These are phyloP conservation scores for Fissipunctia ypsillon DNA, from an alignment of 2,888 invertebrate genomes.

Conservation along the genomic window DNA sequence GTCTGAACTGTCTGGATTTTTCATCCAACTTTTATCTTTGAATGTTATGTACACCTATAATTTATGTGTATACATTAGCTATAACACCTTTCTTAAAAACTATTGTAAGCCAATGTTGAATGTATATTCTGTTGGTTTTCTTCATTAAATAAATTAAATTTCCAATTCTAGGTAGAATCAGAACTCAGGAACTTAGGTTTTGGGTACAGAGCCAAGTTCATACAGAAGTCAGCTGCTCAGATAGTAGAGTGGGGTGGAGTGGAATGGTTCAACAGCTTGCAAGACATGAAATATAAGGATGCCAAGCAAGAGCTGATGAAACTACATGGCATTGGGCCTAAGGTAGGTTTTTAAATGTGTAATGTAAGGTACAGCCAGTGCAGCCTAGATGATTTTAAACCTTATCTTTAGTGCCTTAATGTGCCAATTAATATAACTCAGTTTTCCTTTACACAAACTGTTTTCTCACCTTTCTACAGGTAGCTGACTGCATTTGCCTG, in stretches of 20 bases:
- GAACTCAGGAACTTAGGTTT: conserved; percentile 94
- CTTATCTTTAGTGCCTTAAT: neutral
- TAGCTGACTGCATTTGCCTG: conserved; percentile 99
- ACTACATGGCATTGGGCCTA: conserved; percentile 97
- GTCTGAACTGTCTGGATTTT: neutral
- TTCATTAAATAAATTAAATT: neutral
- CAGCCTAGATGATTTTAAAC: too few species aligned
- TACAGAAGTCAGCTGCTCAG: conserved; percentile 93
- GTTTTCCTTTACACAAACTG: neutral
- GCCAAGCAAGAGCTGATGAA: conserved; percentile 94
- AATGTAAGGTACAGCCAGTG: neutral
- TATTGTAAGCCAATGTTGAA: neutral
- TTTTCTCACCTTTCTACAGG: conserved; percentile 87
- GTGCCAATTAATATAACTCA: neutral
- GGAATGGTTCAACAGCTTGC: conserved; percentile 93
- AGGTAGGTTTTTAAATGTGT: conserved; percentile 89
- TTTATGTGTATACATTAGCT: neutral
- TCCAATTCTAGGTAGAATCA: conserved; percentile 91
- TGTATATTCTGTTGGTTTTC: neutral
- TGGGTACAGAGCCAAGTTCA: conserved; percentile 97
- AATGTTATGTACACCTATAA: neutral
- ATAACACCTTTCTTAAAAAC: too few species aligned
- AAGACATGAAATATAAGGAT: conserved; percentile 92
- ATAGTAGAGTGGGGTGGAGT: conserved; percentile 93
- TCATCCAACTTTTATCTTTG: neutral